phyloP scores from a whole-genome alignment of 1,140 invertebrate genomes.

The Drosophila ercepeae region DNA sequence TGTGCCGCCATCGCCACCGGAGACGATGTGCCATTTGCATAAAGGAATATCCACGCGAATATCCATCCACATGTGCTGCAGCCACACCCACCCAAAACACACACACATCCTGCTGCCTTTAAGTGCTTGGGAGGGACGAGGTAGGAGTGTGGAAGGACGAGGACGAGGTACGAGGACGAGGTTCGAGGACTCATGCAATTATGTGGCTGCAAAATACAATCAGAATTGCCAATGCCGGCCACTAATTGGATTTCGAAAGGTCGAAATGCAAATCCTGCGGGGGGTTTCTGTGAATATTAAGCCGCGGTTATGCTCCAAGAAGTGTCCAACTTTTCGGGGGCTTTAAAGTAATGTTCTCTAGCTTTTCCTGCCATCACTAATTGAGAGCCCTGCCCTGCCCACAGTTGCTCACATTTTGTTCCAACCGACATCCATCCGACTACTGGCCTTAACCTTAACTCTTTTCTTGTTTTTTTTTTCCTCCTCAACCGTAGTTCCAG shows the following conservation, averaged over 20 bases:
- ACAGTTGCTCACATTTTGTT: constrained; percentile 37
- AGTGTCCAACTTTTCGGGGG: neutral
- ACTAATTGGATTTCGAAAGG: constrained; percentile 25
- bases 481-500: neutral
- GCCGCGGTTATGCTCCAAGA: neutral
- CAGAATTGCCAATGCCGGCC: constrained; percentile 8
- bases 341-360: no score
- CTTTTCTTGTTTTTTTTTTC: neutral
- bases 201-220: constrained; percentile 36
- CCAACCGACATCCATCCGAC: constrained; percentile 2
- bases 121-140: neutral
- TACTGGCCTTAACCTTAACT: constrained; percentile 40
- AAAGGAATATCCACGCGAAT: constrained; percentile 55
- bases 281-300: neutral
- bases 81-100: neutral
- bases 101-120: neutral
- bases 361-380: neutral
- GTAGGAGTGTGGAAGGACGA: neutral
- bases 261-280: constrained; percentile 8
- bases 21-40: constrained; percentile 60
- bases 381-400: constrained; percentile 5
- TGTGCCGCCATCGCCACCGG: constrained; percentile 9
- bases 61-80: constrained; percentile 1
- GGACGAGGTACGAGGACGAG: neutral
- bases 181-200: constrained; percentile 23